Percentiles rank a stretch among this genome's conserved stretches.
These are phyloP conservation scores for Ophthalmolycus amberensis DNA, from an alignment of 2,113 vertebrate species.

Conservation along the genomic window DNA sequence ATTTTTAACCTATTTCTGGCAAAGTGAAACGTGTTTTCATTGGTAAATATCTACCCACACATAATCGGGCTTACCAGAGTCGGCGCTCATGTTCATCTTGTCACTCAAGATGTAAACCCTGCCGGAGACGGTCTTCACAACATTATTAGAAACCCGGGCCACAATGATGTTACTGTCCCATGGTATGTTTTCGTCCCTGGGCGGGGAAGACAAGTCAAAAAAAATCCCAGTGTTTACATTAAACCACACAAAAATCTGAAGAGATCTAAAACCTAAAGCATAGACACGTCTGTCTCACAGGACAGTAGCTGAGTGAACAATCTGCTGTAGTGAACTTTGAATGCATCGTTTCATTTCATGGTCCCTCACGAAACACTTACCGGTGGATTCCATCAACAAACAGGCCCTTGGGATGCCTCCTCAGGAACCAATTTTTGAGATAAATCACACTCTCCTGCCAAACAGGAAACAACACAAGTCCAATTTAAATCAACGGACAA, in stretches of 20 bases:
- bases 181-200: conserved; percentile 79
- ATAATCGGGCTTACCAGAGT: conserved; percentile 58
- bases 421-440: conserved; percentile 79
- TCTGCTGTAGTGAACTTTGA: not conserved
- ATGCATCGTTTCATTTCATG: not conserved
- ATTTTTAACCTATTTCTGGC: not conserved
- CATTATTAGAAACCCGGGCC: conserved; percentile 81
- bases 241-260: not conserved
- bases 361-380: conserved; percentile 52
- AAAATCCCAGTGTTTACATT: not conserved
- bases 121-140: conserved; percentile 86
- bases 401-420: conserved; percentile 62
- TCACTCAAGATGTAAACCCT: conserved; percentile 83
- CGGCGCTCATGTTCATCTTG: conserved; percentile 62
- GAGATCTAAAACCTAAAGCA: not conserved
- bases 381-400: conserved; percentile 79
- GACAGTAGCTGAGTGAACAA: not conserved
- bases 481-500: not conserved
- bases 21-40: conserved; percentile 2
- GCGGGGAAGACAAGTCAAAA: conserved; percentile 9
- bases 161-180: conserved; percentile 91
- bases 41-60: not conserved
- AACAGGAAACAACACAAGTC: not conserved
- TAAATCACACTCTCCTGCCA: conserved; percentile 74
- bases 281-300: not conserved